These are phyloP conservation scores for Psammodynastes pulverulentus DNA, from an alignment of 2,113 vertebrate genomes.

Conservation along the genomic window DNA sequence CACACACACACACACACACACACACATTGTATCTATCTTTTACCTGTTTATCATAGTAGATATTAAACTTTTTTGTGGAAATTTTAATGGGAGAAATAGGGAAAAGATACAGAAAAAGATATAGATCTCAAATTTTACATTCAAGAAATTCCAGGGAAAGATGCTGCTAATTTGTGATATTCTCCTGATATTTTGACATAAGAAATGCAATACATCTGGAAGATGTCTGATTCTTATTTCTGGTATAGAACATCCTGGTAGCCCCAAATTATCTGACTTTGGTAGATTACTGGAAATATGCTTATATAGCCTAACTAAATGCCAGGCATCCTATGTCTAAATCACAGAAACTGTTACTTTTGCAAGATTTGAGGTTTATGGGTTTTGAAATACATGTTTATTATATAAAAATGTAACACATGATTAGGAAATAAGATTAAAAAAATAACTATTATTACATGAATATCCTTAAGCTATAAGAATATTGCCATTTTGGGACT, in stretches of 20 bases:
- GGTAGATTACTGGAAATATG: neutral
- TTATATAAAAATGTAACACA: neutral
- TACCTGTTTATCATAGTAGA: no score
- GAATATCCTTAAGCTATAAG: neutral
- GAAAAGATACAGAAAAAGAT: neutral
- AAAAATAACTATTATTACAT: neutral
- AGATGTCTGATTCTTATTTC: neutral
- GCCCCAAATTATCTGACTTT: neutral
- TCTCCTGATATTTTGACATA: neutral
- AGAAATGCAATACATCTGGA: neutral
- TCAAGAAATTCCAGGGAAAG: neutral
- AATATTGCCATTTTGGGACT: neutral
- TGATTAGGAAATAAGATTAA: neutral
- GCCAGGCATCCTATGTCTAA: neutral
- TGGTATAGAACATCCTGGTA: neutral
- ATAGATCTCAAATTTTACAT: neutral
- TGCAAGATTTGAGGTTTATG: neutral
- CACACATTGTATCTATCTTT: neutral
- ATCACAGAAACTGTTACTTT: neutral
- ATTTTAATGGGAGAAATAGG: neutral
- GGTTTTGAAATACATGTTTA: neutral
- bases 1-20: neutral
- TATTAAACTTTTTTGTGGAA: neutral
- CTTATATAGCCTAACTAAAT: neutral
- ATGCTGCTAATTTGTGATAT: neutral